A percentile compares a stretch with the other conserved stretches of the same genome.
Conservation (phyloP, 2,888 invertebrate genomes). For the Polyommatus icarus region DNA sequence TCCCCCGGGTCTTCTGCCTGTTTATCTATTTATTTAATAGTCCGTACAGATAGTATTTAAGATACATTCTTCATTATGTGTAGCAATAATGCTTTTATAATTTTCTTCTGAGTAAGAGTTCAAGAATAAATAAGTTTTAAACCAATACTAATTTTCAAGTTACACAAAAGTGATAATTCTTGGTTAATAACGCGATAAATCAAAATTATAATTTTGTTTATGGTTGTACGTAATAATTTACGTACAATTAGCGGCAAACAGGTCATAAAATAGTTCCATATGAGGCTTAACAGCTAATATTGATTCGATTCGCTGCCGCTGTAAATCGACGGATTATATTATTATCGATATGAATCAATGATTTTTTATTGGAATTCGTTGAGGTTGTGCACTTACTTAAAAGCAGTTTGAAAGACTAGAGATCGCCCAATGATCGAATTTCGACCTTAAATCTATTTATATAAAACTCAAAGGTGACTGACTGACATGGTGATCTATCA, state of each 20-base stretch:
- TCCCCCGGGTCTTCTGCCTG: no score
- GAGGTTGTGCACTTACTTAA: background rate
- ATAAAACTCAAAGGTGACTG: no score
- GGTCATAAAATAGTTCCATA: conserved; percentile 18
- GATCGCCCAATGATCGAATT: no score
- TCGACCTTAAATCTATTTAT: no score
- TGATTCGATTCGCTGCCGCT: conserved; percentile 48
- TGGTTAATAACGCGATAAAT: conserved; percentile 1
- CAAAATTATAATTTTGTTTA: conserved; percentile 9
- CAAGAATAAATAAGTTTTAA: background rate
- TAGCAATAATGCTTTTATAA: no score
- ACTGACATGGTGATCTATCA: no score
- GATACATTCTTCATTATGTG: no score
- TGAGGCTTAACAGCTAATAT: conserved; percentile 41
- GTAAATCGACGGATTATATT: conserved; percentile 55
- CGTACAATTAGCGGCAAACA: conserved; percentile 7
- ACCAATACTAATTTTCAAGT: background rate
- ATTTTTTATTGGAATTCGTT: conserved; percentile 7
- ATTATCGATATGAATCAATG: conserved; percentile 8
- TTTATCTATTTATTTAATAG: no score
- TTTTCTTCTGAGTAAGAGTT: no score
- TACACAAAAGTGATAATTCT: background rate
- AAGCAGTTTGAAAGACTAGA: no score
- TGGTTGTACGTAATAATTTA: conserved; percentile 12
- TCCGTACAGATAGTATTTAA: no score